Conservation (phyloP, 1,140 invertebrate genomes). For the Parasteatoda tepidariorum region DNA sequence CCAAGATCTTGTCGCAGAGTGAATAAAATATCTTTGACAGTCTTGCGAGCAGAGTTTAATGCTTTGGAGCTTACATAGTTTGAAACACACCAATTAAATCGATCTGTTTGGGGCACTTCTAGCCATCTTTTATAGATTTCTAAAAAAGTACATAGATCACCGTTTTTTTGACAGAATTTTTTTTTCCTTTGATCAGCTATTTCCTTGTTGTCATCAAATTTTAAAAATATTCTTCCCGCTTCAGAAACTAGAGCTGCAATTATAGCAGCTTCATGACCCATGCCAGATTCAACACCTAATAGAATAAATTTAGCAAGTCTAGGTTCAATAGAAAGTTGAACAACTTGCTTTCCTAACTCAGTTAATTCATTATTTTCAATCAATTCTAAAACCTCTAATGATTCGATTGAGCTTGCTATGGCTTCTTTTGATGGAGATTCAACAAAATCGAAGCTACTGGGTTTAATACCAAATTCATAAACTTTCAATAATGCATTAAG, state of each 20-base stretch:
- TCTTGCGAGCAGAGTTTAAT: conserved; percentile 27
- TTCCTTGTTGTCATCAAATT: conserved; percentile 71
- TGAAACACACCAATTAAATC: conserved; percentile 36
- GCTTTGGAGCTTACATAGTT: conserved; percentile 49
- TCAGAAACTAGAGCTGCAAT: conserved; percentile 92
- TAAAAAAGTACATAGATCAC: conserved; percentile 91
- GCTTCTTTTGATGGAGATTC: conserved; percentile 84
- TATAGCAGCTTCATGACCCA: conserved; percentile 88
- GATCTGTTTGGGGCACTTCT: not conserved
- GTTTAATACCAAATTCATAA: conserved; percentile 92
- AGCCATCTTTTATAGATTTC: conserved; percentile 78
- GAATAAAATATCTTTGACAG: conserved; percentile 76
- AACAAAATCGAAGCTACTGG: conserved; percentile 72
- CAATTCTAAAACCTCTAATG: conserved; percentile 87
- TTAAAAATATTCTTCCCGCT: conserved; percentile 82
- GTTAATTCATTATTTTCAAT: conserved; percentile 87
- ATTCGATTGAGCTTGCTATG: conserved; percentile 84
- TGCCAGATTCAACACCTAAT: conserved; percentile 79
- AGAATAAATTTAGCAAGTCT: conserved; percentile 89
- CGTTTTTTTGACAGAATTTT: conserved; percentile 79
- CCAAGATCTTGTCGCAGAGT: conserved; percentile 83
- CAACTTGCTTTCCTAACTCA: conserved; percentile 83
- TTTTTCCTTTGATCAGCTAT: conserved; percentile 69
- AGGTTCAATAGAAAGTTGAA: conserved; percentile 90
- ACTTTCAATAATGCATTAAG: conserved; percentile 87